phyloP scores from a whole-genome alignment of 2,888 invertebrate species.

The Tetropium fuscum region DNA sequence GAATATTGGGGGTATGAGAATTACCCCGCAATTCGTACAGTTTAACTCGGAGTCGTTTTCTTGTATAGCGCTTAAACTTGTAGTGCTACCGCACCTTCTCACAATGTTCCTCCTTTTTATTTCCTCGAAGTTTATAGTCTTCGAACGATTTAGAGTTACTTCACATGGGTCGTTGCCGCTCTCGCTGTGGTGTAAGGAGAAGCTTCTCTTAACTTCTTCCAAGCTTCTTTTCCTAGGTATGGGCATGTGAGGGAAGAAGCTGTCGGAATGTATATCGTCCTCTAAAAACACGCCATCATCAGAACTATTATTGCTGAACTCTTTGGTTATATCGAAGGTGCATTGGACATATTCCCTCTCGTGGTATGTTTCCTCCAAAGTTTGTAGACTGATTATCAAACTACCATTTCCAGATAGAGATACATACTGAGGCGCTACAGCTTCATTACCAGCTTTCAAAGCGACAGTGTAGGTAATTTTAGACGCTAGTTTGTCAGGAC shows the following conservation, averaged over 20 bases:
- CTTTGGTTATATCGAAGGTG: conserved; percentile 36
- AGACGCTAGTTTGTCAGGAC: conserved; percentile 46
- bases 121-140: conserved; percentile 42
- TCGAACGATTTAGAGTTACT: conserved; percentile 37
- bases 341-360: conserved; percentile 36
- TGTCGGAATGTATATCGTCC: conserved; percentile 7
- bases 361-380: conserved; percentile 28
- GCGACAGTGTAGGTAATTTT: conserved; percentile 48
- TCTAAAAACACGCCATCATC: conserved; percentile 29
- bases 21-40: conserved; percentile 47
- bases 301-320: conserved; percentile 12
- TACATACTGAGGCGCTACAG: conserved; percentile 30
- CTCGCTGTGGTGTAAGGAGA: background rate
- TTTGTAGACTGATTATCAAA: conserved; percentile 37
- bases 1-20: conserved; percentile 52
- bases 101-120: conserved; percentile 29
- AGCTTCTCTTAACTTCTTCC: conserved; percentile 18
- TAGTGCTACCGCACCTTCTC: conserved; percentile 41
- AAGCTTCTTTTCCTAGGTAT: conserved; percentile 25
- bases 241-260: conserved; percentile 21
- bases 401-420: conserved; percentile 24
- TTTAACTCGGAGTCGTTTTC: conserved; percentile 41
- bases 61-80: conserved; percentile 45
- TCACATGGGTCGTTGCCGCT: conserved; percentile 5
- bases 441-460: conserved; percentile 25